Evolutionary conservation across 2,888 invertebrate genomes (phyloP).

Genomic region (Polyommatus icarus): DNA sequence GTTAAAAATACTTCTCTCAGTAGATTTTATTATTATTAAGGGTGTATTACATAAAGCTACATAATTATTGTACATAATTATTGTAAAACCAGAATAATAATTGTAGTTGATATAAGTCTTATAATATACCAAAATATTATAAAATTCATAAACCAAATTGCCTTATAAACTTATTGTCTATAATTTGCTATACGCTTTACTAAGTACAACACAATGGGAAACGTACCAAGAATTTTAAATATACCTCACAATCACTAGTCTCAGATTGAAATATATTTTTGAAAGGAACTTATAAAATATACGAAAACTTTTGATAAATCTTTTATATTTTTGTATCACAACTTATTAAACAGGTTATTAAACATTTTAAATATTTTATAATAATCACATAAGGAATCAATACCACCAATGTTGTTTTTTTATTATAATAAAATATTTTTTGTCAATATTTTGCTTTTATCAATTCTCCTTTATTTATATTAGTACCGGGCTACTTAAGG

Average conservation of each 20-base stretch:
- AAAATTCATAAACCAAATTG: neutral
- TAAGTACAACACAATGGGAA: neutral
- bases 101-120: no score
- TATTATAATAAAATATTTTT: neutral
- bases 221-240: neutral
- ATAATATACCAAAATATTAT: neutral
- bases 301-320: neutral
- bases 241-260: conserved; percentile 6
- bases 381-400: neutral
- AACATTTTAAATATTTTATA: neutral
- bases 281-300: neutral
- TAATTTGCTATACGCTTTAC: neutral
- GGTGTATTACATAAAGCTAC: neutral
- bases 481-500: no score
- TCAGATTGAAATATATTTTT: neutral
- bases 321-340: neutral
- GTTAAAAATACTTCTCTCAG: neutral
- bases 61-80: no score
- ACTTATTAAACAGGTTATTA: neutral
- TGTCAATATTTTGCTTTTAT: neutral
- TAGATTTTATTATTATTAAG: neutral
- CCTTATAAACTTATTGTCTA: neutral
- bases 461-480: neutral
- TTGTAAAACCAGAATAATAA: no score
- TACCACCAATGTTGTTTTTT: conserved; percentile 29